A percentile compares a stretch with the other conserved stretches of the same genome.
Conservation (phyloP, 2,797 vertebrate species). For the Sandelia bainsii region DNA sequence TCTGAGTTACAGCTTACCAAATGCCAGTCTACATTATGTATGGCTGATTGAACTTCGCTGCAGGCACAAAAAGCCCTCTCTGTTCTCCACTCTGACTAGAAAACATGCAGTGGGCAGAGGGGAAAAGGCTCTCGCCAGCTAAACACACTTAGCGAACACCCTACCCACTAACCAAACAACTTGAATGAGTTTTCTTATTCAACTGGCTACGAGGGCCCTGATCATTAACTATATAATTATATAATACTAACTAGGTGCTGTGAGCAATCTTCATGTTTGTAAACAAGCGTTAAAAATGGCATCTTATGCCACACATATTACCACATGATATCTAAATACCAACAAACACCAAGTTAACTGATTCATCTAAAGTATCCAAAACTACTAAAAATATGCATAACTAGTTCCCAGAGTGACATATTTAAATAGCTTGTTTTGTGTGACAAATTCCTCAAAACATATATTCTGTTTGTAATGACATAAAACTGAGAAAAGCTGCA, state of each 20-base stretch:
- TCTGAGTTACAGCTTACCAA: conserved; percentile 35
- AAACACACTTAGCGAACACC: conserved; percentile 70
- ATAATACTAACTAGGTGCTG: conserved; percentile 11
- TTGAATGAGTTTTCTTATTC: conserved; percentile 46
- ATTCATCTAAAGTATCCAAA: no score
- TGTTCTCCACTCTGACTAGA: conserved; percentile 57
- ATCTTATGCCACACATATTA: no score
- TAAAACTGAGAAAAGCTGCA: no score
- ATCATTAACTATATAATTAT: conserved; percentile 7
- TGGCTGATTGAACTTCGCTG: conserved; percentile 64
- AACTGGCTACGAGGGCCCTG: background rate
- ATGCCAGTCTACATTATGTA: conserved; percentile 60
- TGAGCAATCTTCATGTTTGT: background rate
- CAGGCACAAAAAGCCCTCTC: conserved; percentile 70
- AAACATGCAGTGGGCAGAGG: conserved; percentile 70
- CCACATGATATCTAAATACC: no score
- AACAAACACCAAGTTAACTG: no score
- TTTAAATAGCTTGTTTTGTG: no score
- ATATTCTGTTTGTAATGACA: no score
- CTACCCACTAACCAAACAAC: conserved; percentile 70
- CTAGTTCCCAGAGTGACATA: no score
- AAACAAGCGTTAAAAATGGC: background rate
- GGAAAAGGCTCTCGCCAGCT: conserved; percentile 53
- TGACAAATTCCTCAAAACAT: no score
- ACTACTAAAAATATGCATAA: no score